Percentiles rank a stretch among this genome's conserved stretches.
These are phyloP conservation scores for Scrobipalpa atriplicella DNA, from an alignment of 2,888 invertebrate species.

Conservation along the genomic window DNA sequence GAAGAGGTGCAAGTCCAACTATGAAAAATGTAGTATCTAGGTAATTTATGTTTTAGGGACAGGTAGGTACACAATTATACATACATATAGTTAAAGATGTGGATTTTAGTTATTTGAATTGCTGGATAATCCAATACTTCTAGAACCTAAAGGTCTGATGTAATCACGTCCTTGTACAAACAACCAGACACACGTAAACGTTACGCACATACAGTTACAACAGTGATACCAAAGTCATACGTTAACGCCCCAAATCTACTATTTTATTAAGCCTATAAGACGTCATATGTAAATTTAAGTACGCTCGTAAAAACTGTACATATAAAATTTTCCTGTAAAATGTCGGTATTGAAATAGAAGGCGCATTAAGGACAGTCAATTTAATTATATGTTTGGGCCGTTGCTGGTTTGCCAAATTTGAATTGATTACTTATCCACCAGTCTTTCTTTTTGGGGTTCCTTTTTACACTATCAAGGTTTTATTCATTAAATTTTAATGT, in stretches of 20 bases:
- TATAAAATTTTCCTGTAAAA: slow-evolving; percentile 16
- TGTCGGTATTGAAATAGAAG: slow-evolving; percentile 8
- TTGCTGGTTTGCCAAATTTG: slow-evolving; percentile 16
- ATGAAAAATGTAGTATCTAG: too few species aligned
- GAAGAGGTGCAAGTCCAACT: too few species aligned
- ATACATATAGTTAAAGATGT: too few species aligned
- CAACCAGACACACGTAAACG: background rate
- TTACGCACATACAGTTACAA: slow-evolving; percentile 7
- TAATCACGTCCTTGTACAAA: background rate
- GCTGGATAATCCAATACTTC: background rate
- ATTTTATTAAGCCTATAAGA: slow-evolving; percentile 2
- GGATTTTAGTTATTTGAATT: background rate
- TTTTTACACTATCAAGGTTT: background rate
- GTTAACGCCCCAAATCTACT: background rate
- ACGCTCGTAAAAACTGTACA: background rate
- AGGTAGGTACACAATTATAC: too few species aligned
- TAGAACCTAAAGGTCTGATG: background rate
- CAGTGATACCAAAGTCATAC: slow-evolving; percentile 7
- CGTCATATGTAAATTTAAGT: slow-evolving; percentile 17
- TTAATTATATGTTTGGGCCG: slow-evolving; percentile 23
- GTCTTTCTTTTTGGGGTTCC: slow-evolving; percentile 25
- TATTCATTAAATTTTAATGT: background rate
- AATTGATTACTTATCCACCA: slow-evolving; percentile 15
- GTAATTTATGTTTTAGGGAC: too few species aligned
- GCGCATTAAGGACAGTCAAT: slow-evolving; percentile 24